These are phyloP conservation scores for Drosophila seguyi DNA, from an alignment of 1,140 invertebrate genomes.

Conservation along the genomic window DNA sequence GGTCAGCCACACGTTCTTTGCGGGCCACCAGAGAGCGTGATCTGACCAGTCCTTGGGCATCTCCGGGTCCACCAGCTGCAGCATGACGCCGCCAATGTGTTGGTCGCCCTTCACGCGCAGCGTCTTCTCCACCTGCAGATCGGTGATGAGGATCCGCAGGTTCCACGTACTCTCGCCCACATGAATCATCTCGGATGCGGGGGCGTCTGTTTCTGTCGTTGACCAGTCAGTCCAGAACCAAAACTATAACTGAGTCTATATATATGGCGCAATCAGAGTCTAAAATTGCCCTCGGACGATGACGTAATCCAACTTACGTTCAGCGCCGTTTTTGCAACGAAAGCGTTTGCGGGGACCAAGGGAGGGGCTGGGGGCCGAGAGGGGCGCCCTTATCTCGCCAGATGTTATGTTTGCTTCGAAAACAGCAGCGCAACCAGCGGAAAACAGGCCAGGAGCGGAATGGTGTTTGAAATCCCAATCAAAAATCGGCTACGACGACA, in stretches of 20 bases:
- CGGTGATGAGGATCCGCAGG: constrained; percentile 97
- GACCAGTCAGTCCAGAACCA: constrained; percentile 30
- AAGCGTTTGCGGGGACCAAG: not conserved
- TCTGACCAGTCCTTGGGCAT: constrained; percentile 99
- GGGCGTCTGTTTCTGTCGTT: constrained; percentile 16
- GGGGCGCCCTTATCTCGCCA: constrained; percentile 70
- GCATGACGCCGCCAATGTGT: constrained; percentile 99
- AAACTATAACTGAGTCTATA: constrained; percentile 43
- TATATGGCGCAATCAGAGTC: constrained; percentile 47
- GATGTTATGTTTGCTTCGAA: constrained; percentile 71
- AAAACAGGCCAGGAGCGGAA: constrained; percentile 21
- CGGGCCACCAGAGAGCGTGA: constrained; percentile 99
- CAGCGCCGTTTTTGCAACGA: constrained; percentile 61
- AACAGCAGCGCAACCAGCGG: constrained; percentile 20
- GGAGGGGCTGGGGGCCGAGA: constrained; percentile 5
- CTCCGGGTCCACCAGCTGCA: constrained; percentile 98
- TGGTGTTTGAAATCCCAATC: constrained; percentile 25
- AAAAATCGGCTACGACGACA: constrained; percentile 32
- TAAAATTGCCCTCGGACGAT: constrained; percentile 66
- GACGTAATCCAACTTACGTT: constrained; percentile 76
- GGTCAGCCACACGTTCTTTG: constrained; percentile 96
- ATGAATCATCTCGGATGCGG: constrained; percentile 80
- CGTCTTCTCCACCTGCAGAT: constrained; percentile 95
- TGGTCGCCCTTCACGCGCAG: constrained; percentile 98
- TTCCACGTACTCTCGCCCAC: constrained; percentile 99